Evolutionary conservation across 2,888 invertebrate species (phyloP).

Genomic region (Brassicogethes aeneus): DNA sequence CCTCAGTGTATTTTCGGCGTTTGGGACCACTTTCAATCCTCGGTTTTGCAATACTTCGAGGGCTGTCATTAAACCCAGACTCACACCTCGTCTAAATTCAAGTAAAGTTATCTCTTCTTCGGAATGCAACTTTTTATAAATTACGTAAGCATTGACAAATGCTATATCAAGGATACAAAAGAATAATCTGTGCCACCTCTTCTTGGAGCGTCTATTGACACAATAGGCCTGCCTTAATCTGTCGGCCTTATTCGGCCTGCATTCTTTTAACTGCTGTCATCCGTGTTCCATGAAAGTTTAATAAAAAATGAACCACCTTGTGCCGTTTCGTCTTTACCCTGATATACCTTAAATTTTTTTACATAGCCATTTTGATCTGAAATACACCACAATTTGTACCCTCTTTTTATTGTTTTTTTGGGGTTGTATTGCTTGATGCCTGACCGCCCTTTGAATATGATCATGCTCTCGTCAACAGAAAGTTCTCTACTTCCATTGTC

Average conservation of each 20-base stretch:
- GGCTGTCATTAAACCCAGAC: slow-evolving; percentile 4
- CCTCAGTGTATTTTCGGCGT: too few species aligned
- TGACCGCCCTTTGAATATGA: slow-evolving; percentile 8
- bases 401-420: slow-evolving; percentile 14
- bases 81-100: slow-evolving; percentile 7
- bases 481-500: slow-evolving; percentile 6
- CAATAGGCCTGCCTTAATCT: too few species aligned
- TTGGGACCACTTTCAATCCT: too few species aligned
- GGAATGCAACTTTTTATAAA: slow-evolving; percentile 11
- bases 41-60: not conserved
- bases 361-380: slow-evolving; percentile 14
- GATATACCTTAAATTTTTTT: slow-evolving; percentile 15
- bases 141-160: slow-evolving; percentile 17
- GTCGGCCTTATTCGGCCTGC: too few species aligned
- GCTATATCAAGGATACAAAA: slow-evolving; percentile 18
- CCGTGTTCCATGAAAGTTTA: slow-evolving; percentile 19
- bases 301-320: slow-evolving; percentile 12
- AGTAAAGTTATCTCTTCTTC: slow-evolving; percentile 4
- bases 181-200: slow-evolving; percentile 25
- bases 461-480: slow-evolving; percentile 8
- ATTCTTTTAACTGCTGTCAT: slow-evolving; percentile 13
- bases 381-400: slow-evolving; percentile 13
- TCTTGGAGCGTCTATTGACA: too few species aligned
- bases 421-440: slow-evolving; percentile 13
- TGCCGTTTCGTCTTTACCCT: slow-evolving; percentile 13